Base-by-base conservation (phyloP, 2,113 vertebrate species). In the Microcebus ravelobensis region DNA sequence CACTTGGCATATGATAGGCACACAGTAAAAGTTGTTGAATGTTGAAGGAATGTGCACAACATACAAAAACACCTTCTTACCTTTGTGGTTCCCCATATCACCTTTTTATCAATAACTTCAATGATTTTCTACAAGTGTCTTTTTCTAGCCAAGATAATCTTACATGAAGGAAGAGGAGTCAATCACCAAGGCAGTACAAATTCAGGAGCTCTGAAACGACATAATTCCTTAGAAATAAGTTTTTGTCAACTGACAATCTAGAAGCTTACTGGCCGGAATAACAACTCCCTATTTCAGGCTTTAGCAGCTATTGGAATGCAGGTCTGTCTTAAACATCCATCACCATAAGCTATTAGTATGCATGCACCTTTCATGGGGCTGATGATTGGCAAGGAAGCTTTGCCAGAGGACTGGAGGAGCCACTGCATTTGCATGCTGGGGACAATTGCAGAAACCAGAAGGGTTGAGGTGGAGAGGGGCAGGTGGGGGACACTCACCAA, bases 401-500 rank as follows among this genome's bases (percentile, higher is more conserved):
- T 36, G 34, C 34, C 36, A 27, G 7, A n/a, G n/a, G 65, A 34
- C 73, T 36, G 21, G 23, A 5, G 12, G 48, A 15, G 4, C 61
- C 29, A 12, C 1, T 1, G 27, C 23, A 6, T 15, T 20, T 7
- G 1, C 13, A 15, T 4, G 25, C 13, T 12, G 15, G 45, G 67
- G 65, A 68, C 84, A 45, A 8, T 27, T 34, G 42, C 7, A 25
- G 82, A 52, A 61, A 42, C 34, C 17, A 87, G 42, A 31, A 67
- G 2, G 31, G 31, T 14, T 67, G 79, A 74, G 31, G n/a, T 45
- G 10, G 39, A n/a, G 31, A n/a, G 17, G 0, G 25, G 27, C 27
- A 48, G 45, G 25, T 2, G 0, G 45, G 42, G 71, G 15, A 15
- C 45, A 4, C 10, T 23, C 42, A 84, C 34, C 3, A 29, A 25